These are phyloP conservation scores for Ramphastos sulfuratus DNA, from an alignment of 2,113 vertebrate species.

Conservation along the genomic window DNA sequence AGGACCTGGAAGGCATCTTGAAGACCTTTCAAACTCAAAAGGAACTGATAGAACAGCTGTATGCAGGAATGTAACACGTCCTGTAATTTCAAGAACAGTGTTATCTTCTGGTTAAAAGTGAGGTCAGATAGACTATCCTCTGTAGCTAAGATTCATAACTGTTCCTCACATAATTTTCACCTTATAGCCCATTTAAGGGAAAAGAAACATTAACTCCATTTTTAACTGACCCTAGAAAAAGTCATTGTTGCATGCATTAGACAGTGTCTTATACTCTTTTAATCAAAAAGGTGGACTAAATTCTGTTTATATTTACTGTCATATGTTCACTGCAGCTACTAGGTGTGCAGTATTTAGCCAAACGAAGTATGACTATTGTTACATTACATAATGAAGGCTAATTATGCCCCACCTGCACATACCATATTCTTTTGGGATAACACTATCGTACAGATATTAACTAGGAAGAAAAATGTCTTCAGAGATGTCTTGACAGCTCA, in stretches of 20 bases:
- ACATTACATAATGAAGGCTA: neutral
- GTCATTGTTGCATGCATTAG: neutral
- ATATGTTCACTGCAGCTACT: neutral
- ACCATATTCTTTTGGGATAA: neutral
- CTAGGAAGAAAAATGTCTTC: neutral
- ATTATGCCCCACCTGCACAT: neutral
- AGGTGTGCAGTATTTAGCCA: neutral
- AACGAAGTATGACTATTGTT: neutral
- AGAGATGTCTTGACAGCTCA: neutral
- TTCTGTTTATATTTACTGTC: neutral
- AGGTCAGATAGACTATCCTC: neutral
- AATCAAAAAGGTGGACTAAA: neutral
- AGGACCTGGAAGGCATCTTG: neutral
- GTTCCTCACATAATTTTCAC: neutral
- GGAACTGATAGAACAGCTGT: neutral
- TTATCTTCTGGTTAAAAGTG: neutral
- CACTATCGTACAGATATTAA: neutral
- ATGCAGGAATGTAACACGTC: neutral
- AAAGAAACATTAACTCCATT: neutral
- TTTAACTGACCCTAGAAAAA: neutral
- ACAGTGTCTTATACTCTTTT: neutral
- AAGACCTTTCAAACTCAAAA: neutral
- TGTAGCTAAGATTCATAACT: neutral
- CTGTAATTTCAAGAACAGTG: neutral
- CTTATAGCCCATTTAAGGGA: neutral